Evolutionary conservation across 2,888 invertebrate species (phyloP).

Genomic region (Colostygia pectinataria): DNA sequence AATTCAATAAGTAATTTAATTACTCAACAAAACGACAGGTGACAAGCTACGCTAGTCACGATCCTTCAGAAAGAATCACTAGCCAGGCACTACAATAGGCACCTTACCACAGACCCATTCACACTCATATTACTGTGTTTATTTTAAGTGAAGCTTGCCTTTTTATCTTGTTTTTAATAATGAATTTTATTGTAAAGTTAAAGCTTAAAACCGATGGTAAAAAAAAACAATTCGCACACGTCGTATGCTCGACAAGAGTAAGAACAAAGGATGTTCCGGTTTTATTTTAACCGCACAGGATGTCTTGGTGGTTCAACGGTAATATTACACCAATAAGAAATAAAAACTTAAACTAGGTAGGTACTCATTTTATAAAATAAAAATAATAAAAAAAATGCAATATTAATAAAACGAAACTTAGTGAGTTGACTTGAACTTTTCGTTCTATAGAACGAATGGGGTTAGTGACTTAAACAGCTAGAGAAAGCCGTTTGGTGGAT

Average conservation of each 20-base stretch:
- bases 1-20: not conserved
- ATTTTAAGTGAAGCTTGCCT: slow-evolving; percentile 26
- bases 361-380: no score
- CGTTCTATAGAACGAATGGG: no score
- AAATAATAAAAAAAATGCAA: no score
- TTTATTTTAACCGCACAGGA: slow-evolving; percentile 65
- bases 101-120: slow-evolving; percentile 61
- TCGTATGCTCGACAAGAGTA: slow-evolving; percentile 21
- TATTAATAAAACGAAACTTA: no score
- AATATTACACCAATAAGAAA: slow-evolving; percentile 43
- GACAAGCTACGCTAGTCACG: slow-evolving; percentile 35
- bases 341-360: no score
- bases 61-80: slow-evolving; percentile 49
- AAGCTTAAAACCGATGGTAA: slow-evolving; percentile 12
- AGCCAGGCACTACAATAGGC: no score
- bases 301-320: slow-evolving; percentile 58
- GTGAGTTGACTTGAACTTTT: no score
- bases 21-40: slow-evolving; percentile 46
- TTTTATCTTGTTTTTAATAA: slow-evolving; percentile 6
- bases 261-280: slow-evolving; percentile 55
- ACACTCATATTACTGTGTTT: slow-evolving; percentile 11
- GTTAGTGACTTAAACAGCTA: no score
- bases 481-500: no score
- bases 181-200: slow-evolving; percentile 4
- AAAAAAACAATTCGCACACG: slow-evolving; percentile 44